Evolutionary conservation across 2,113 vertebrate species (phyloP), one percentile per base, ranked within the genome.

Genomic region (Psilopsiagon aurifrons): DNA sequence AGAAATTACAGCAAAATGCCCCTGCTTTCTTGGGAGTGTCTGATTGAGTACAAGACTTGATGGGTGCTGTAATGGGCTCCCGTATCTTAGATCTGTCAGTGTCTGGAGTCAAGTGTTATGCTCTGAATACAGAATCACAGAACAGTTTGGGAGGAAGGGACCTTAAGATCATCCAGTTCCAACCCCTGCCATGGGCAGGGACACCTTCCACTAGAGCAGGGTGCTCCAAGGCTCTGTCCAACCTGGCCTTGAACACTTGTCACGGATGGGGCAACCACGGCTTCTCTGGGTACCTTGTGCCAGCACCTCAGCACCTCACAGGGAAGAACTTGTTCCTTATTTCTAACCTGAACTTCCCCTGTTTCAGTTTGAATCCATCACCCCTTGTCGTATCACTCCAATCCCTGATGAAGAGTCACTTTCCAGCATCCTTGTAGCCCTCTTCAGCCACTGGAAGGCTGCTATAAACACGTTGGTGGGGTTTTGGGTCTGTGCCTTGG

Each of bases 381-480:
- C 57, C 33, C 13, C 33, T 59, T 24, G 22, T 16, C 57, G 33
- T 59, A 10, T 35, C 33, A 10, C 57, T 35, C 7, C 57, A 59
- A 33, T 1, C 13, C 20, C 22, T 59, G 20, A 35, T 24, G 33
- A 35, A 59, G 57, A 35, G 33, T n/a, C 57, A 23, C 9, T 59
- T 14, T 6, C 57, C 33, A 35, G 33, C 33, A 59, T 59, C 57
- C 22, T 35, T 35, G 33, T 35, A 24, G 33, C 33, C 57, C 13
- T 22, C 33, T 35, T 59, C 33, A 24, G 57, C n/a, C 22, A 15
- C 57, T 24, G 33, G 57, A 35, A 59, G 33, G 57, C 57, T 59
- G 57, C 6, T 35, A 24, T 0, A 31, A 68, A 59, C 10, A 5
- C 1, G 0, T 7, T 4, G 8, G 20, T 3, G 2, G 46, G 68